Evolutionary conservation across 1,140 invertebrate species (phyloP).

Genomic region (Aphidius ervi): DNA sequence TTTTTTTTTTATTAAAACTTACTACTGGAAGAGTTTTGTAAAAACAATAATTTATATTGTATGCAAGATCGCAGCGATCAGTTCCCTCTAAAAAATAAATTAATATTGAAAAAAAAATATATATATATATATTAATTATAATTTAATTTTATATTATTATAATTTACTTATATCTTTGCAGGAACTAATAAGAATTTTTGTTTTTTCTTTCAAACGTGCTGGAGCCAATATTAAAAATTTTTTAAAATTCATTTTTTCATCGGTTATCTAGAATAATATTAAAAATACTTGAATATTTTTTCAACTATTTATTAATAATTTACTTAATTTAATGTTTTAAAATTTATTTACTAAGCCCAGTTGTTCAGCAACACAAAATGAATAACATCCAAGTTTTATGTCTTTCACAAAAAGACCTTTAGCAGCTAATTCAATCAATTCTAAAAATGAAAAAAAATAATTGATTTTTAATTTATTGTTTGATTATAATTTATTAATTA

Average conservation of each 20-base stretch:
- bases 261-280: neutral
- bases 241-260: neutral
- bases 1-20: neutral
- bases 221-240: neutral
- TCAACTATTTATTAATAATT: neutral
- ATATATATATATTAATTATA: neutral
- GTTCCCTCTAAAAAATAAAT: neutral
- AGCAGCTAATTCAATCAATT: too few species aligned
- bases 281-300: too few species aligned
- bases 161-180: constrained; percentile 9
- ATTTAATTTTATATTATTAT: too few species aligned
- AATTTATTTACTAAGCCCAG: constrained; percentile 26
- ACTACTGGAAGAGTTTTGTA: constrained; percentile 8
- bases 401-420: too few species aligned
- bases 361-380: neutral
- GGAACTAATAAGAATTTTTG: neutral
- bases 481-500: too few species aligned
- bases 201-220: neutral
- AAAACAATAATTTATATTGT: constrained; percentile 27
- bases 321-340: neutral
- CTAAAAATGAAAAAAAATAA: too few species aligned
- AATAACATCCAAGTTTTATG: too few species aligned
- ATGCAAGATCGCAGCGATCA: constrained; percentile 24
- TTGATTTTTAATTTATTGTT: too few species aligned
- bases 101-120: too few species aligned